phyloP scores from a whole-genome alignment of 2,797 vertebrate genomes.

The Crenichthys baileyi region DNA sequence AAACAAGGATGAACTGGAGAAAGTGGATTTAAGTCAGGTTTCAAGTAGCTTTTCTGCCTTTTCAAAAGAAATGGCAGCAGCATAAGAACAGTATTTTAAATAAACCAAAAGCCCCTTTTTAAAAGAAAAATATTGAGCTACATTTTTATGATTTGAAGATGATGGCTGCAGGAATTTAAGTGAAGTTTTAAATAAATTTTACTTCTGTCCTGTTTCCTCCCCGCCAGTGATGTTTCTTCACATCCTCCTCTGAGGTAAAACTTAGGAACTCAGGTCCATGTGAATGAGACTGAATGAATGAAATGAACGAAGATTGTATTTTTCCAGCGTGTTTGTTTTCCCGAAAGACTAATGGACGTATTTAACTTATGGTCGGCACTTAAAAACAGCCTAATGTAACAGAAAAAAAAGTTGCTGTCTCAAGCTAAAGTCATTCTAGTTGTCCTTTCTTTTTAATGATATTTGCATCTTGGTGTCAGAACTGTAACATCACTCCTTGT shows the following conservation, averaged over 20 bases:
- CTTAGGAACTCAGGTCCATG: conserved; percentile 78
- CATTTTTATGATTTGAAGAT: conserved; percentile 30
- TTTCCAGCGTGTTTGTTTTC: conserved; percentile 45
- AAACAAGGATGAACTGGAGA: conserved; percentile 44
- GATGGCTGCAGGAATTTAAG: conserved; percentile 39
- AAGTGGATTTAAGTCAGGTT: conserved; percentile 46
- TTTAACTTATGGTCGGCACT: conserved; percentile 40
- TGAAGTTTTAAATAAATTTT: conserved; percentile 25
- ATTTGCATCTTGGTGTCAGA: conserved; percentile 26
- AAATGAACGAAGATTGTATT: conserved; percentile 75
- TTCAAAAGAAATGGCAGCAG: conserved; percentile 61
- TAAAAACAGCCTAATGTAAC: conserved; percentile 28
- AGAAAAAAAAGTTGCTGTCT: conserved; percentile 30
- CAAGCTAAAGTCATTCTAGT: conserved; percentile 24
- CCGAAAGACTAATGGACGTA: conserved; percentile 39
- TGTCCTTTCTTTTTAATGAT: conserved; percentile 6
- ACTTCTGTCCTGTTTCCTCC: conserved; percentile 54
- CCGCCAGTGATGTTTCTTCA: conserved; percentile 34
- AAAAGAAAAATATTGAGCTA: background rate
- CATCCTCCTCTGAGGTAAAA: conserved; percentile 56
- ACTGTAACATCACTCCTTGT: conserved; percentile 1
- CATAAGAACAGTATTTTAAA: conserved; percentile 70
- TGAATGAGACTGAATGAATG: conserved; percentile 71
- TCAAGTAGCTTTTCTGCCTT: conserved; percentile 68
- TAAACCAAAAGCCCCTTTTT: conserved; percentile 64